Conservation (phyloP, 2,113 vertebrate genomes). For the Myrmecobius fasciatus region DNA sequence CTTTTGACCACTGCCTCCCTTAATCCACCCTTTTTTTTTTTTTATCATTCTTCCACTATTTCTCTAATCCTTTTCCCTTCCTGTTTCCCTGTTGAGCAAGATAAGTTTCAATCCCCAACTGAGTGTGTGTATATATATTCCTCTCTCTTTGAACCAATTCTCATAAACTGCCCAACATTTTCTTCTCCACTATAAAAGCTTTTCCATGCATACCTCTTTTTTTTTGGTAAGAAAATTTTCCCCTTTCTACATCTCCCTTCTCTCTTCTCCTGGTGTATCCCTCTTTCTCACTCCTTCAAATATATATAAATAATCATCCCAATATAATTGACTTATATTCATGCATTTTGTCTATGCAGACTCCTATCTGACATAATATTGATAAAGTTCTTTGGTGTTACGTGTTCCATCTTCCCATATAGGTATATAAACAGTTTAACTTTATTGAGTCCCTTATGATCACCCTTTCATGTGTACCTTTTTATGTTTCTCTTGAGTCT, state of each 20-base stretch:
- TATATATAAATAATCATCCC: no score
- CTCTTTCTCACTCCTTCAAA: no score
- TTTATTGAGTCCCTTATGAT: background rate
- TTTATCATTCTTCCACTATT: no score
- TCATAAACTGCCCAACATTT: background rate
- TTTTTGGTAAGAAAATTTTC: background rate
- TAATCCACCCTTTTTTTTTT: no score
- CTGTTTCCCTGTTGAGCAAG: background rate
- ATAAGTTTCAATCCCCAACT: background rate
- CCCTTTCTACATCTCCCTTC: background rate
- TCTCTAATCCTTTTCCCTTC: background rate
- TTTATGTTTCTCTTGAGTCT: background rate
- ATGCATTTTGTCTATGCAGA: background rate
- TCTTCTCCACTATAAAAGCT: background rate
- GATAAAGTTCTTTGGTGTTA: background rate
- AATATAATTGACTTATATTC: no score
- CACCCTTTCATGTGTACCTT: background rate
- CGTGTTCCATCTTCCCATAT: background rate
- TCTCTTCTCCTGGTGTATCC: no score
- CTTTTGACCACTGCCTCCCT: no score
- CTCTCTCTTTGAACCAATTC: background rate
- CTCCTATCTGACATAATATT: background rate
- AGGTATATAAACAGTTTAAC: background rate
- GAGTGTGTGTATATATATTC: background rate
- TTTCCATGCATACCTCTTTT: no score